Conservation (phyloP, 2,888 invertebrate genomes). For the Metallyticus violacea region DNA sequence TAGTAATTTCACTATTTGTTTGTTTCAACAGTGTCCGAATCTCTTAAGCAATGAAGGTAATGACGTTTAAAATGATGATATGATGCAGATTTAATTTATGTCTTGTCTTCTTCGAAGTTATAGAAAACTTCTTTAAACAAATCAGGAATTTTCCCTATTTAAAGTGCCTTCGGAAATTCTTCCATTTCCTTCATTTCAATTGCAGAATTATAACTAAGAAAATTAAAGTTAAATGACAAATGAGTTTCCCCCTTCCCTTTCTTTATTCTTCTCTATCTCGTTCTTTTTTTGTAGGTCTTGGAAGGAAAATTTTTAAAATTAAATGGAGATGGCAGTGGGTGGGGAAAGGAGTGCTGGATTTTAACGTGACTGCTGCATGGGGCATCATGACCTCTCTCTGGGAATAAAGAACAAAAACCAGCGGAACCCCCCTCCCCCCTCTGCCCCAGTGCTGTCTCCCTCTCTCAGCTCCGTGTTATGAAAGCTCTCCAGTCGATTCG, state of each 20-base stretch:
- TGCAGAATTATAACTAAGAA: constrained; percentile 28
- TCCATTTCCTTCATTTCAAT: constrained; percentile 26
- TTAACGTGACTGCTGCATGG: neutral
- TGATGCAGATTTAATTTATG: neutral
- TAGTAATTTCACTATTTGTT: no score
- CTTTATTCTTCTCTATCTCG: neutral
- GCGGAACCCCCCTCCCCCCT: neutral
- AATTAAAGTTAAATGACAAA: constrained; percentile 32
- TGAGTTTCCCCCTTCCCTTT: neutral
- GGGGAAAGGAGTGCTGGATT: neutral
- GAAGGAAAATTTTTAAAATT: constrained; percentile 25
- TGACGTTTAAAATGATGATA: neutral
- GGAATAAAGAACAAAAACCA: neutral
- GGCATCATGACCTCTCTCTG: neutral
- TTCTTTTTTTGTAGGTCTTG: neutral
- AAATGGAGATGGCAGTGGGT: constrained; percentile 15
- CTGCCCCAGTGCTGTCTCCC: neutral
- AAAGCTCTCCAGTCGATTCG: constrained; percentile 11
- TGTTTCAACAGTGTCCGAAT: no score
- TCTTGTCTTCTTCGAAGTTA: neutral
- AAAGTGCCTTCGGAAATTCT: constrained; percentile 22
- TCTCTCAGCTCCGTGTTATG: neutral
- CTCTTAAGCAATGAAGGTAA: neutral
- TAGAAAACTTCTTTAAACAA: neutral
- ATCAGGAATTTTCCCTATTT: neutral